Evolutionary conservation across 2,888 invertebrate species (phyloP).

Genomic region (Colletes collaris): DNA sequence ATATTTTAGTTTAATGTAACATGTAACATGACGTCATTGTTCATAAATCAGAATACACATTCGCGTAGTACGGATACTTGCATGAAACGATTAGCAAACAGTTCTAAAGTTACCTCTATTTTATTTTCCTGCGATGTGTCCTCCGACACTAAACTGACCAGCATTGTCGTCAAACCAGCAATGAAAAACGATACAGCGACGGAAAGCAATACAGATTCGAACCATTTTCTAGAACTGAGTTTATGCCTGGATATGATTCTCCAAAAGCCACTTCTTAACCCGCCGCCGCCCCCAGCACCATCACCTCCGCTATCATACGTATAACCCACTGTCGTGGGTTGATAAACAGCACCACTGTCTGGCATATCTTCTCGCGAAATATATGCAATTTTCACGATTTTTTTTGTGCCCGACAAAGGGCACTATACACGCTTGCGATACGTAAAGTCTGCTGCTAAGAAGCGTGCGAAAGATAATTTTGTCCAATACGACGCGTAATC

Average conservation of each 20-base stretch:
- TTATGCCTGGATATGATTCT: slow-evolving; percentile 80
- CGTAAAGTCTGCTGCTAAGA: not conserved
- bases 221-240: slow-evolving; percentile 79
- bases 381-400: slow-evolving; percentile 47
- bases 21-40: not conserved
- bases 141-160: slow-evolving; percentile 76
- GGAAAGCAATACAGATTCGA: slow-evolving; percentile 79
- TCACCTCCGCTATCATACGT: slow-evolving; percentile 79
- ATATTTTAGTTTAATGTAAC: not conserved
- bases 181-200: slow-evolving; percentile 78
- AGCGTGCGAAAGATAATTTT: slow-evolving; percentile 2
- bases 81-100: not conserved
- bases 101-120: slow-evolving; percentile 51
- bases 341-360: slow-evolving; percentile 81
- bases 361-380: slow-evolving; percentile 74
- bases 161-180: slow-evolving; percentile 77
- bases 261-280: slow-evolving; percentile 76
- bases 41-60: not conserved
- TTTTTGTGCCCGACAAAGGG: slow-evolving; percentile 10
- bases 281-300: slow-evolving; percentile 70
- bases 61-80: not conserved
- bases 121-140: slow-evolving; percentile 30
- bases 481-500: not conserved
- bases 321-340: slow-evolving; percentile 82
- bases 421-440: slow-evolving; percentile 17